These are phyloP conservation scores for Nomada fucata DNA, from an alignment of 2,888 invertebrate genomes.

Conservation along the genomic window DNA sequence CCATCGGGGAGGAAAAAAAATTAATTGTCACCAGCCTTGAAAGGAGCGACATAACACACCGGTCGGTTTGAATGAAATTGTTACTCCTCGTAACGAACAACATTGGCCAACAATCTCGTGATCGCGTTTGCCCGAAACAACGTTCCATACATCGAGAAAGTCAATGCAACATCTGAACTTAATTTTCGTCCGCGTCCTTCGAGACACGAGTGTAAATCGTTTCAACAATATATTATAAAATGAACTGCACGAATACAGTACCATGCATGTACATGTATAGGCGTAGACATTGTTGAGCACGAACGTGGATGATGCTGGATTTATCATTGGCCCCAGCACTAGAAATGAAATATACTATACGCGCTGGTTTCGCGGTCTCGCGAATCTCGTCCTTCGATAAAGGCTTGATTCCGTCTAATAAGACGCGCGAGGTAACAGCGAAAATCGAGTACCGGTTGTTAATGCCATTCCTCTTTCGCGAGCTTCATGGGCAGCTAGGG, in stretches of 20 bases:
- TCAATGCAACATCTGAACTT: not conserved
- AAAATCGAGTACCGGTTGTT: conserved; percentile 12
- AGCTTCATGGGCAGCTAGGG: conserved; percentile 25
- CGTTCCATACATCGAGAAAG: not conserved
- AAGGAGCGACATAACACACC: not conserved
- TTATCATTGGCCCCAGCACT: too few species aligned
- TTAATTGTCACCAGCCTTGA: conserved; percentile 37
- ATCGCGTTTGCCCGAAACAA: too few species aligned
- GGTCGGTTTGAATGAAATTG: not conserved
- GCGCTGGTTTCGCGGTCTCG: not conserved
- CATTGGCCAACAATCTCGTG: too few species aligned
- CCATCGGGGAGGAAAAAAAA: conserved; percentile 17
- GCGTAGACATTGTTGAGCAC: not conserved
- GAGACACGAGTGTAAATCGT: too few species aligned
- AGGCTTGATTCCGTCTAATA: conserved; percentile 1
- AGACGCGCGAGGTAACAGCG: conserved; percentile 7
- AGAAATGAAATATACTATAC: not conserved
- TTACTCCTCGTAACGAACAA: not conserved
- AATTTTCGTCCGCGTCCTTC: too few species aligned
- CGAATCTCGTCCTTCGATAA: not conserved
- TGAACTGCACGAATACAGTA: too few species aligned
- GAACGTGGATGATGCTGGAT: not conserved
- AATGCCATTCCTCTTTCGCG: conserved; percentile 8
- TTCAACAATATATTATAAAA: too few species aligned
- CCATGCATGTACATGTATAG: not conserved